Base-by-base conservation (phyloP, 1,140 invertebrate species). In the Leptinotarsa undecemlineata region DNA sequence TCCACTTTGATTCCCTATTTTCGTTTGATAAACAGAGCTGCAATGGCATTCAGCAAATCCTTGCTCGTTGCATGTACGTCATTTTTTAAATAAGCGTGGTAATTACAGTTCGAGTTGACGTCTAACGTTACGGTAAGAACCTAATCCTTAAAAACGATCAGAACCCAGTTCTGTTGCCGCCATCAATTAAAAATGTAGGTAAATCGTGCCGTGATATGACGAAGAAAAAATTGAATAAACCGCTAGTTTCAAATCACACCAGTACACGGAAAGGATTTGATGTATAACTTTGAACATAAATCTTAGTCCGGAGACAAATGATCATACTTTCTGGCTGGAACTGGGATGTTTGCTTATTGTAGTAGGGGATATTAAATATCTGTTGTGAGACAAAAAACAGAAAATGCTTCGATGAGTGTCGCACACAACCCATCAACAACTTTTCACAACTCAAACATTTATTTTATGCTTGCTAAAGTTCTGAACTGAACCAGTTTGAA, bases 181-280 rank as follows among this genome's bases (percentile, higher is more conserved):
- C 63, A 64, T 64, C 63, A 64, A 64, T 64, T 64, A 64, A 33
- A 64, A 64, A 64, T 64, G 26, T 64, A 64, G 63, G 63, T 64
- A 21, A 64, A 64, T 64, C 63, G 63, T 64, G 63, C 63, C 20
- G 20, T 64, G 14, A 21, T 33, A 33, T 21, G 63, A 13, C 21
- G 63, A 64, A 23, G 20, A 61, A 64, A 64, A 64, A 26, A 19
- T 64, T 64, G 15, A 64, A 64, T 64, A 14, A 64, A 64, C 63
- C 15, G 63, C 15, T 42, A 42, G 33, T 42, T 11, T 42, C 33
- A 42, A 42, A 42, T 42, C 33, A 42, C 4, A 61, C 5, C 14
- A 13, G 11, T n/a, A n/a, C 17, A 61, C 60, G 20, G 17, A 6
- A 61, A 61, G 0, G 20, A 13, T 61, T 61, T 33, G 8, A 33